Evolutionary conservation across 2,797 vertebrate genomes (phyloP).

Genomic region (Tenualosa ilisha): DNA sequence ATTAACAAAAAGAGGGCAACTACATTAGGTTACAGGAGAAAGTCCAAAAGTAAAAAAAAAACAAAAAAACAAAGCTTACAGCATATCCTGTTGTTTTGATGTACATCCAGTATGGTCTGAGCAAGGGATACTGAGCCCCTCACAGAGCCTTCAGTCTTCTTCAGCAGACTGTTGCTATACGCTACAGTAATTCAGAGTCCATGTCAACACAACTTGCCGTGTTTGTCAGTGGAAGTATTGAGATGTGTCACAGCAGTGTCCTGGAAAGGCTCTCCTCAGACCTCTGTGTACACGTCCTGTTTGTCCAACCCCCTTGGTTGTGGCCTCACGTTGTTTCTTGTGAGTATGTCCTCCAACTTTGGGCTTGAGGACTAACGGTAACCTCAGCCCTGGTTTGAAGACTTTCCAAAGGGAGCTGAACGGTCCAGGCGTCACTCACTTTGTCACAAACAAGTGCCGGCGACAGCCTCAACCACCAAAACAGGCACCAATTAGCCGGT

Average conservation of each 20-base stretch:
- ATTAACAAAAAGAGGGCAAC: neutral
- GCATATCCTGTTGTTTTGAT: neutral
- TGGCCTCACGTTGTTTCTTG: neutral
- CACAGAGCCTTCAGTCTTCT: neutral
- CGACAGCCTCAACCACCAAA: neutral
- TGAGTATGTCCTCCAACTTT: neutral
- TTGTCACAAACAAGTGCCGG: neutral
- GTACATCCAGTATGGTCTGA: neutral
- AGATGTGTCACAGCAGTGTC: neutral
- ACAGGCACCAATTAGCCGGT: neutral
- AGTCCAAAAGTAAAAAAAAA: neutral
- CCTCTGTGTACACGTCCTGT: neutral
- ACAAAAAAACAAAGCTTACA: neutral
- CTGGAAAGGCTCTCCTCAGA: neutral
- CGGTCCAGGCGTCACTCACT: neutral
- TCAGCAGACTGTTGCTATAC: neutral
- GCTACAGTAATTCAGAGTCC: neutral
- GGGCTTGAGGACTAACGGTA: neutral
- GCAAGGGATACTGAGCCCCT: neutral
- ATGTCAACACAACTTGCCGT: neutral
- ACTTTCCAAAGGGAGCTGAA: neutral
- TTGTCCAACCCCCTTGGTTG: neutral
- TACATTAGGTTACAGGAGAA: neutral
- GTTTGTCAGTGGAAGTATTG: neutral
- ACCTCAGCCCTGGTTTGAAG: neutral